phyloP scores from a whole-genome alignment of 2,888 invertebrate species.

The Neoitamus cyanurus region DNA sequence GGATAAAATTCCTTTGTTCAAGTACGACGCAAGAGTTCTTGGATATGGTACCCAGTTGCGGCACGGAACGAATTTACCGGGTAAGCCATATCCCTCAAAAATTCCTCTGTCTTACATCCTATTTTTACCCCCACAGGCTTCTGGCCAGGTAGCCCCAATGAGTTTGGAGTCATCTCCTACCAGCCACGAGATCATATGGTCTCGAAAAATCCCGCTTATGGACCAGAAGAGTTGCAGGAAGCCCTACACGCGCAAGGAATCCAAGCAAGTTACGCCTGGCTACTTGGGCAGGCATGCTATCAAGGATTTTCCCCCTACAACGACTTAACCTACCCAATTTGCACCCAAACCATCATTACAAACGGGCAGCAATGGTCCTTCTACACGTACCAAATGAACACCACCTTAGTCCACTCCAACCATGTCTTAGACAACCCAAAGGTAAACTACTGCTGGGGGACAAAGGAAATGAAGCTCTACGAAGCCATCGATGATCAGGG shows the following conservation, averaged over 20 bases:
- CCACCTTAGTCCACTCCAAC: conserved; percentile 75
- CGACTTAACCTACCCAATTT: conserved; percentile 91
- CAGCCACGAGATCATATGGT: conserved; percentile 75
- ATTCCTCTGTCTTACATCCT: background rate
- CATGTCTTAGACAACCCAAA: conserved; percentile 74
- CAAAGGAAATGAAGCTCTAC: conserved; percentile 77
- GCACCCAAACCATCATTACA: conserved; percentile 88
- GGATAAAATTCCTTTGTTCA: conserved; percentile 69
- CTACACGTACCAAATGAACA: conserved; percentile 93
- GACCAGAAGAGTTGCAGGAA: conserved; percentile 71
- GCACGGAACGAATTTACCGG: conserved; percentile 81
- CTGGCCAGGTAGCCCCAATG: conserved; percentile 84
- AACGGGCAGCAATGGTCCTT: conserved; percentile 90
- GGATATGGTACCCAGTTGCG: conserved; percentile 71
- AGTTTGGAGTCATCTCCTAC: conserved; percentile 82
- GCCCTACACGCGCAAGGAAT: conserved; percentile 81
- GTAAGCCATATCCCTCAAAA: conserved; percentile 62
- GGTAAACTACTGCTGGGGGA: conserved; percentile 84
- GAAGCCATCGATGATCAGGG: conserved; percentile 76
- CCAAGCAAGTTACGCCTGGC: conserved; percentile 82
- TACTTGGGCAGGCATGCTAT: conserved; percentile 81
- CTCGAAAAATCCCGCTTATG: conserved; percentile 66
- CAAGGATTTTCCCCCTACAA: conserved; percentile 91
- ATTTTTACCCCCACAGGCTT: conserved; percentile 70
- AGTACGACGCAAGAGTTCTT: conserved; percentile 72